Base-by-base conservation (phyloP, 35 echinoderm and acorn worm species). In the Stichopus chloronotus region DNA sequence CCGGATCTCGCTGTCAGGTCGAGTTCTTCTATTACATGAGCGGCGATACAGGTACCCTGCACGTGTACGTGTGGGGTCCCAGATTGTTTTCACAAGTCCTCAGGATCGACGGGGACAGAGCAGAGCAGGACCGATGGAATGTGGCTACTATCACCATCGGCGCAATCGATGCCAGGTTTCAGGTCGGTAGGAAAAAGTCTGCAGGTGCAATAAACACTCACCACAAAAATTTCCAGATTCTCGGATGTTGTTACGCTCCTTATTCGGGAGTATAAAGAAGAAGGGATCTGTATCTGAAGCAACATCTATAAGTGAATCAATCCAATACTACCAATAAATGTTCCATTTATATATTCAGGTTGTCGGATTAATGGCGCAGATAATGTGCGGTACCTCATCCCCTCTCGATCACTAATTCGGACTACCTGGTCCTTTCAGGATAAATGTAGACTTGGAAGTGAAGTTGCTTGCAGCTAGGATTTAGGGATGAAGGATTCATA, bases 11-110 rank as follows among this genome's bases (percentile, higher is more conserved):
- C 0, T 96, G 95, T 63, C 92, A 94, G 71, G 23, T 96, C 8
- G 53, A 92, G 53, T 96, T 96, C 63, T 94, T 78, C 53, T 96
- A 96, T 59, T 93, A 87, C 88, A 94, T 94, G 88, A 76, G 82
- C 20, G 93, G 90, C 13, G 61, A 63, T 55, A 17, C 57, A 0
- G 87, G 78, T 5, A 90, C 89, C 43, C 57, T 94, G 6, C 84
- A 94, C 21, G 43, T 94, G 0, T 30, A 77, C 72, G 4, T 72
- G 9, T 12, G 7, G 30, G 63, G 25, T 8, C 54, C 61, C 54
- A 52, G 30, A 5, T 14, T 5, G 4, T 30, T 43, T 8, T 21
- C 21, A 7, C 65, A 91, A 22, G 5, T 76, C 8, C 76, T 91
- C 68, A 25, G 53, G 13, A 53, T 14, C 5, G 65, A 78, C 43